Evolutionary conservation across 1,140 invertebrate genomes (phyloP), one percentile per base, ranked within the genome.

Genomic region (Phymorhynchus buccinoides): DNA sequence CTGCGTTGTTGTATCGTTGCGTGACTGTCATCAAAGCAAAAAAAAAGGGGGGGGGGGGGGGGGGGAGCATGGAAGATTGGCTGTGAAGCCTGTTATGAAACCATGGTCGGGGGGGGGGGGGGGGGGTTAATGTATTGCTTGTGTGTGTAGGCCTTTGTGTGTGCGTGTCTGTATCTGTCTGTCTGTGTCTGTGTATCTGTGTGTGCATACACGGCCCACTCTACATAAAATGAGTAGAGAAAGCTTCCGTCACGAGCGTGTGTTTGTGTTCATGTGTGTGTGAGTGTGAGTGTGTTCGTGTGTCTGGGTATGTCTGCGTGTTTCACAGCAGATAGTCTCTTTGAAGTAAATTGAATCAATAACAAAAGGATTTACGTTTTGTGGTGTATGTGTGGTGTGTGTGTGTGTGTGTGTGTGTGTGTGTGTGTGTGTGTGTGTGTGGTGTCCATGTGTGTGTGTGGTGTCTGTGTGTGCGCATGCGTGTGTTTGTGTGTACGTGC

Each of bases 381-480:
- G 62, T 66, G 16, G 7, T 66, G 62, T 27, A 30, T 27, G 62
- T 66, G 62, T 66, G 4, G 6, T 66, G 62, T 52, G 48, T 52
- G 48, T 52, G 66, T 71, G 66, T 71, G 66, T 71, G 37, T 75
- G 71, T 75, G 71, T 41, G 71, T 75, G 71, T 41, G 71, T 75
- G 37, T 41, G 71, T 75, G 71, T 75, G 37, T 75, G 71, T 41
- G 71, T 75, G 71, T 41, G 71, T 75, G 37, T 16, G 35, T 6
- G 71, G 1, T 4, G 35, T 7, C n/a, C n/a, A n/a, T n/a, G n/a
- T n/a, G n/a, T n/a, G n/a, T n/a, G n/a, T n/a, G n/a, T n/a, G n/a
- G n/a, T n/a, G n/a, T n/a, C n/a, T n/a, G n/a, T n/a, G n/a, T n/a
- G n/a, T n/a, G n/a, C n/a, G n/a, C n/a, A n/a, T n/a, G n/a, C n/a